Conservation (phyloP, 1,140 invertebrate species). For the Pachypsylla venusta region DNA sequence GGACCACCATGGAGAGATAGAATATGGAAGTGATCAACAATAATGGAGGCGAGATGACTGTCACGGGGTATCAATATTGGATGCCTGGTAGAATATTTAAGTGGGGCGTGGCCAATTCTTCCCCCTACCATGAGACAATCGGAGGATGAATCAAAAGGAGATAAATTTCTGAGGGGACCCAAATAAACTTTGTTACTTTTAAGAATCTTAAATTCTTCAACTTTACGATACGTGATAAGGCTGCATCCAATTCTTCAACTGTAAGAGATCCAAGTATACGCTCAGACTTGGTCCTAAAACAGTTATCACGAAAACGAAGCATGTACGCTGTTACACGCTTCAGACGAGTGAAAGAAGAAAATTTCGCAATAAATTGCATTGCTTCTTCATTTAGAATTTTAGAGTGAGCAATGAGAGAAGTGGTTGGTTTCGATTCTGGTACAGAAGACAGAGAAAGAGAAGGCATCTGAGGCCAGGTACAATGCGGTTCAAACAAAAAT, state of each 20-base stretch:
- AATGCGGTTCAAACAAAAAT: background rate
- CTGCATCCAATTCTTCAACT: background rate
- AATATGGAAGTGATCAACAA: background rate
- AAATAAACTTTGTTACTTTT: background rate
- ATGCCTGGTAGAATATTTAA: background rate
- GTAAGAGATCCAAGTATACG: background rate
- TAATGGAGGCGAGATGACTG: background rate
- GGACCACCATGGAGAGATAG: background rate
- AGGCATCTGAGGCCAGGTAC: background rate
- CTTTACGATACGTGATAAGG: background rate
- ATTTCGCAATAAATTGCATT: background rate
- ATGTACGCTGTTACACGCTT: background rate
- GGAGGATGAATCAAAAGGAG: background rate
- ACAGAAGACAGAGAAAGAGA: background rate
- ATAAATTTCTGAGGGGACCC: background rate
- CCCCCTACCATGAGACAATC: background rate
- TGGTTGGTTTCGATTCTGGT: background rate
- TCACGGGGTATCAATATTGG: background rate
- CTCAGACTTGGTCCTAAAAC: background rate
- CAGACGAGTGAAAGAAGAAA: conserved; percentile 7
- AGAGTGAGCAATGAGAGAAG: background rate
- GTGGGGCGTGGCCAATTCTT: background rate
- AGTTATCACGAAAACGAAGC: conserved; percentile 9
- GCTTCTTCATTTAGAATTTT: background rate
- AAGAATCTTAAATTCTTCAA: no score